Evolutionary conservation across 2,888 invertebrate species (phyloP).

Genomic region (Sphaeridia pumilis): DNA sequence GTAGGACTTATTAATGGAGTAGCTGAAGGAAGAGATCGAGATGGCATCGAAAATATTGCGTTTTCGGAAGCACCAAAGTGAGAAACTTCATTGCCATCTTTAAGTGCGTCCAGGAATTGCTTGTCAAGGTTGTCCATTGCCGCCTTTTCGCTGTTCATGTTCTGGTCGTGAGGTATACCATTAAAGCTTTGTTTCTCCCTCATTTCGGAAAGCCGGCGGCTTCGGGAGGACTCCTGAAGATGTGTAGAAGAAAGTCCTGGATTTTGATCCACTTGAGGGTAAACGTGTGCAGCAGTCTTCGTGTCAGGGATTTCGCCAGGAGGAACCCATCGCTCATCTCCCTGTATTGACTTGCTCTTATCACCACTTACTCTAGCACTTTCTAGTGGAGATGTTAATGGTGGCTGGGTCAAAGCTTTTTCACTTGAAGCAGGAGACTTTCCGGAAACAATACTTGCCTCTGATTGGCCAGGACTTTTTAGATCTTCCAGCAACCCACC

Average conservation of each 20-base stretch:
- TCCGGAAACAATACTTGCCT: neutral
- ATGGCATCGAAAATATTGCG: neutral
- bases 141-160: neutral
- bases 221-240: too few species aligned
- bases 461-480: neutral
- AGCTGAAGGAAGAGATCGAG: neutral
- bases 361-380: slow-evolving; percentile 35
- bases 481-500: slow-evolving; percentile 6
- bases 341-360: slow-evolving; percentile 34
- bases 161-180: neutral
- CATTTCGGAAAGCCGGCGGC: neutral
- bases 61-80: neutral
- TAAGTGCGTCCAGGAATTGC: neutral
- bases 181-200: too few species aligned
- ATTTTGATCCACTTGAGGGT: neutral
- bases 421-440: neutral
- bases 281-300: neutral
- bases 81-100: neutral
- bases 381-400: slow-evolving; percentile 2
- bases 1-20: too few species aligned
- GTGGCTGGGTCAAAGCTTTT: neutral
- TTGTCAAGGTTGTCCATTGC: neutral
- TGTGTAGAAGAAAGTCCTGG: neutral
- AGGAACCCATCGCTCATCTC: slow-evolving; percentile 53
- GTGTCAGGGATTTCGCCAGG: slow-evolving; percentile 38